Conservation (phyloP, 92 coral and sea anemone genomes). For the Palythoa grandis region DNA sequence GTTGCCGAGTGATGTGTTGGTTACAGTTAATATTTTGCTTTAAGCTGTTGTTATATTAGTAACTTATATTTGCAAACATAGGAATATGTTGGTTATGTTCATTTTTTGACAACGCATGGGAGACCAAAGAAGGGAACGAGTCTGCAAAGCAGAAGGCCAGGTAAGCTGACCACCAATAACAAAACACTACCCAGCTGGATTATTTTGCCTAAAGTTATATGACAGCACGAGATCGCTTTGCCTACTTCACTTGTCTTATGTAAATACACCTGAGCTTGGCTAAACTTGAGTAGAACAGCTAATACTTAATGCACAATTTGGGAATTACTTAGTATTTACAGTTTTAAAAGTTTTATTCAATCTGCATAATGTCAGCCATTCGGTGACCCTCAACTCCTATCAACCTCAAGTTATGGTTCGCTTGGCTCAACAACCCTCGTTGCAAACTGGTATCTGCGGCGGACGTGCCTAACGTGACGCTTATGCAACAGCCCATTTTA, state of each 20-base stretch:
- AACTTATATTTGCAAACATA: constrained; percentile 12
- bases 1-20: background rate
- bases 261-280: too few relatives aligned
- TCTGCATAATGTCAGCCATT: too few relatives aligned
- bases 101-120: background rate
- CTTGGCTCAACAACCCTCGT: background rate
- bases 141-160: background rate
- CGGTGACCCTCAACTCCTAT: background rate
- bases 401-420: background rate
- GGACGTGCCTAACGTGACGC: background rate
- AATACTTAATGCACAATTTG: too few relatives aligned
- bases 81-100: constrained; percentile 19
- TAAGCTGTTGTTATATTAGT: background rate
- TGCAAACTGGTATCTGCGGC: background rate
- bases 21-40: background rate
- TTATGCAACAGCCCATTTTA: background rate
- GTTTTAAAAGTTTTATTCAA: too few relatives aligned
- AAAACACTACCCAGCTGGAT: background rate
- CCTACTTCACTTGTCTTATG: too few relatives aligned
- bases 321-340: too few relatives aligned
- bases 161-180: background rate
- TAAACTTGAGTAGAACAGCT: too few relatives aligned
- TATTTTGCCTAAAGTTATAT: constrained; percentile 1
- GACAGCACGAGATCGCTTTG: background rate
- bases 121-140: background rate